A percentile compares a stretch with the other conserved stretches of the same genome.
These are phyloP conservation scores for Anniella stebbinsi DNA, from an alignment of 2,797 vertebrate genomes.

Conservation along the genomic window DNA sequence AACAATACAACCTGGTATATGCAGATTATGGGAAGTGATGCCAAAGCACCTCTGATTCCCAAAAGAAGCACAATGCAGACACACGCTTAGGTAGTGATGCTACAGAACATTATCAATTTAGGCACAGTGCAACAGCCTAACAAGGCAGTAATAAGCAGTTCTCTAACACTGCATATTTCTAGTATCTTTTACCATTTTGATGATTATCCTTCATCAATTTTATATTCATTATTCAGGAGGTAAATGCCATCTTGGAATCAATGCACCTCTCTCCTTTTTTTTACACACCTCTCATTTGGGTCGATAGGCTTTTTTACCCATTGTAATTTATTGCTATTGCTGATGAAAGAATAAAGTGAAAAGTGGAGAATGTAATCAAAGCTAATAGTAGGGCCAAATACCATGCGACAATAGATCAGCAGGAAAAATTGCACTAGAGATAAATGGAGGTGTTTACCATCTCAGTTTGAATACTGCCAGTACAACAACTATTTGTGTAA, in stretches of 20 bases:
- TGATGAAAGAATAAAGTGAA: slow-evolving; percentile 56
- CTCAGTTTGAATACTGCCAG: slow-evolving; percentile 38
- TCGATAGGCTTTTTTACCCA: slow-evolving; percentile 47
- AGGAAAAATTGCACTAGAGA: slow-evolving; percentile 54
- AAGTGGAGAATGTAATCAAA: slow-evolving; percentile 58
- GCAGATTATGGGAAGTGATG: neutral
- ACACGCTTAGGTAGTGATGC: neutral
- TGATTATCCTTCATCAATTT: slow-evolving; percentile 66
- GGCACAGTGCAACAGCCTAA: slow-evolving; percentile 41
- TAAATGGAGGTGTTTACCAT: slow-evolving; percentile 46
- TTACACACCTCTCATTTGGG: slow-evolving; percentile 46
- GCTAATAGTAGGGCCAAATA: slow-evolving; percentile 54
- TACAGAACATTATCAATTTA: slow-evolving; percentile 24
- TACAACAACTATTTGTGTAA: slow-evolving; percentile 59
- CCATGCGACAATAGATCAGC: slow-evolving; percentile 53
- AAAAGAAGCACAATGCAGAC: neutral
- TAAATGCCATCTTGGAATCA: slow-evolving; percentile 66
- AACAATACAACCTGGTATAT: neutral
- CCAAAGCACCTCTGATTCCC: neutral
- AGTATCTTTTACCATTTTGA: slow-evolving; percentile 49
- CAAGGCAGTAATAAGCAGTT: slow-evolving; percentile 36
- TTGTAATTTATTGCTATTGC: slow-evolving; percentile 55
- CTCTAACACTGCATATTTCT: slow-evolving; percentile 28
- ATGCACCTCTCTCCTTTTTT: neutral
- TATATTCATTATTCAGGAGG: slow-evolving; percentile 61